These are phyloP conservation scores for Abramis brama DNA, from an alignment of 2,113 vertebrate species.

Conservation along the genomic window DNA sequence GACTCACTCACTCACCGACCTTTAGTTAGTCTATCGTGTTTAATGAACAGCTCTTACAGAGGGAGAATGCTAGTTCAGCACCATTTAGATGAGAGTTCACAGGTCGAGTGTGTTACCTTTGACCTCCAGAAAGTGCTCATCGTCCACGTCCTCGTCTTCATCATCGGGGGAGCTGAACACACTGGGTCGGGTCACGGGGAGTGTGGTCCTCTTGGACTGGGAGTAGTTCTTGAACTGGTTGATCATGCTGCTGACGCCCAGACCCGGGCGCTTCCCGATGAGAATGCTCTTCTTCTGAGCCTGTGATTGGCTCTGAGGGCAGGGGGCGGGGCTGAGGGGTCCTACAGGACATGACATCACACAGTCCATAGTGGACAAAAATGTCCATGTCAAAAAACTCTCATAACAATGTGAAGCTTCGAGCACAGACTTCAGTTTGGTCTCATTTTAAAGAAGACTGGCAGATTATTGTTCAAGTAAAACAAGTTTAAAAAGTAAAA, in stretches of 20 bases:
- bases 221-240: constrained; percentile 86
- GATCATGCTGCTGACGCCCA: constrained; percentile 83
- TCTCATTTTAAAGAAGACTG: too few relatives aligned
- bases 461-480: too few relatives aligned
- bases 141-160: constrained; percentile 87
- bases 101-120: constrained; percentile 73
- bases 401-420: too few relatives aligned
- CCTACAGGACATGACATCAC: constrained; percentile 59
- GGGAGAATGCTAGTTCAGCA: background rate
- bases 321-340: constrained; percentile 62
- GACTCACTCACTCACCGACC: background rate
- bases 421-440: too few relatives aligned
- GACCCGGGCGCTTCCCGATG: constrained; percentile 82
- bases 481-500: too few relatives aligned
- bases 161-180: constrained; percentile 90
- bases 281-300: constrained; percentile 80
- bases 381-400: too few relatives aligned
- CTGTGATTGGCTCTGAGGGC: constrained; percentile 57
- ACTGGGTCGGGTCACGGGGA: constrained; percentile 82
- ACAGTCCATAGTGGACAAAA: too few relatives aligned
- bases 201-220: constrained; percentile 83
- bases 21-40: background rate
- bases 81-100: background rate
- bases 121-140: constrained; percentile 77
- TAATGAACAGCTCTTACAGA: background rate